phyloP scores from a whole-genome alignment of 64 coral and sea anemone species.

The Trachythela sp. region DNA sequence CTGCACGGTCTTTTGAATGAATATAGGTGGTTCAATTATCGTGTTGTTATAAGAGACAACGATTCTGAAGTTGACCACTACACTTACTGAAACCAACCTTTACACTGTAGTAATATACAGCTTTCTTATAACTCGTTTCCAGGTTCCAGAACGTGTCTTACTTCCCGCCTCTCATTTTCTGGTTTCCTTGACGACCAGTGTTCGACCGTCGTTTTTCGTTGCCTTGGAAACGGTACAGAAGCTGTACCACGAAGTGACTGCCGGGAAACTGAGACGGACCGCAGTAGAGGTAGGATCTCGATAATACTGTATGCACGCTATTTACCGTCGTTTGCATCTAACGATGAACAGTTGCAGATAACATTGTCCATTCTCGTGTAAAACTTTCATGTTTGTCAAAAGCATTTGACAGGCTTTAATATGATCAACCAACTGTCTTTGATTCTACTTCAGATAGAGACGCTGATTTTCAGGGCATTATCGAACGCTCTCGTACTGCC shows the following conservation, averaged over 20 bases:
- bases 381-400: background rate
- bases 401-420: no score
- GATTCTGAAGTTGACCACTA: no score
- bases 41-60: no score
- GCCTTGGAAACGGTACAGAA: constrained; percentile 81
- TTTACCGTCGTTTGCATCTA: no score
- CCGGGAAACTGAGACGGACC: constrained; percentile 56
- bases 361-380: background rate
- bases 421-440: no score
- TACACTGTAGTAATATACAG: no score
- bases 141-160: constrained; percentile 81
- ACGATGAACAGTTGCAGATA: no score
- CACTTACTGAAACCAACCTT: no score
- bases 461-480: constrained; percentile 72
- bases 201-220: constrained; percentile 87
- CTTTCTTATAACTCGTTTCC: background rate
- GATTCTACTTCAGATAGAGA: constrained; percentile 59
- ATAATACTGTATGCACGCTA: no score
- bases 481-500: constrained; percentile 91
- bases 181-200: constrained; percentile 84
- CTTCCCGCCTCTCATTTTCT: constrained; percentile 91
- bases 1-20: no score
- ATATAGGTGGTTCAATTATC: no score
- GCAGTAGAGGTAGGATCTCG: constrained; percentile 55
- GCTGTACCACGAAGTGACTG: constrained; percentile 78